phyloP scores from a whole-genome alignment of 2,888 invertebrate species.

The Tenthredo mesomela region DNA sequence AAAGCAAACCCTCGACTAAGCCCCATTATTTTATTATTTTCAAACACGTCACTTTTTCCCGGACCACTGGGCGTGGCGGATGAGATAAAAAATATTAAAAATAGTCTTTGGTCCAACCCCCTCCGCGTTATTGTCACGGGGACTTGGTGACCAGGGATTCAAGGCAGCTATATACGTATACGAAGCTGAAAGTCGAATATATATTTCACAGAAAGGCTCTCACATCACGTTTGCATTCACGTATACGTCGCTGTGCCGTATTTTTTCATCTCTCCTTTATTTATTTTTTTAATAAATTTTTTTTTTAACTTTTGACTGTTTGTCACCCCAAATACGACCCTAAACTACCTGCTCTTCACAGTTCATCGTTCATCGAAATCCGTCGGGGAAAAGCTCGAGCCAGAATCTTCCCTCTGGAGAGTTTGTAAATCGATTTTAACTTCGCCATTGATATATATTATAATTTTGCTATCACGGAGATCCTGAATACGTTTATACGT shows the following conservation, averaged over 20 bases:
- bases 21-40: conserved; percentile 76
- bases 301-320: conserved; percentile 19
- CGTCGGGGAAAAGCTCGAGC: conserved; percentile 12
- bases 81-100: conserved; percentile 66
- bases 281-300: background rate
- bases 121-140: conserved; percentile 57
- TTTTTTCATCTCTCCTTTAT: background rate
- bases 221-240: conserved; percentile 14
- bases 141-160: conserved; percentile 28
- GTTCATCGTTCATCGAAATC: conserved; percentile 10
- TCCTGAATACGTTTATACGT: background rate
- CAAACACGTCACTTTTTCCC: conserved; percentile 73
- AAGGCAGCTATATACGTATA: conserved; percentile 14
- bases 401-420: background rate
- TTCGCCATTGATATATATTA: background rate
- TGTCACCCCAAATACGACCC: conserved; percentile 19
- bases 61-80: conserved; percentile 70
- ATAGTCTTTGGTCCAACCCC: conserved; percentile 62
- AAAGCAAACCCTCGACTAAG: conserved; percentile 64
- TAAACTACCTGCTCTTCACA: background rate
- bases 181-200: background rate
- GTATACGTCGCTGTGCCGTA: conserved; percentile 11
- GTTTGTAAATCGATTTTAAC: background rate
- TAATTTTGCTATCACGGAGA: conserved; percentile 27
- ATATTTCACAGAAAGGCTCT: conserved; percentile 38